Base-by-base conservation (phyloP, 2,888 invertebrate species). In the Leptinotarsa juncta region DNA sequence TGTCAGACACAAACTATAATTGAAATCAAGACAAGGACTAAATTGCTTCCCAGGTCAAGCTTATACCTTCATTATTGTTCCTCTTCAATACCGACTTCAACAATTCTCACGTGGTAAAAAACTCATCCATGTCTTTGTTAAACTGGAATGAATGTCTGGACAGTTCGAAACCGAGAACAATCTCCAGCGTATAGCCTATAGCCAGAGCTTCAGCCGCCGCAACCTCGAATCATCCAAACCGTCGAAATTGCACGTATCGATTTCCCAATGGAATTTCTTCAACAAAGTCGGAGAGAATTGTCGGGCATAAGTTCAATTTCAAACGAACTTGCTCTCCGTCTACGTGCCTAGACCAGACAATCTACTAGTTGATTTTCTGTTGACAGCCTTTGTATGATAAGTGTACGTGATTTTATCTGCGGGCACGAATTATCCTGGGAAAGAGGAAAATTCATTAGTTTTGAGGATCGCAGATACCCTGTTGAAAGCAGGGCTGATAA, bases 301-400 rank as follows among this genome's bases (percentile, higher is more conserved):
- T 60, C 65, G 69, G 67, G 73, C 71, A 65, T 62, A 32, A 57
- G 57, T 57, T 57, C 57, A 74, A 78, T 77, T 78, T 60, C 74
- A 71, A 60, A 55, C 67, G 66, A 74, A 75, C 73, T 74, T 74
- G 71, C 73, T 73, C 75, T 72, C 65, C 48, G 68, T 69, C 42
- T 69, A 79, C 77, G 75, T 79, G 79, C 74, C 70, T 75, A 70
- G 77, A 73, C 72, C 71, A 72, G 62, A 50, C 49, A 74, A 74
- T 78, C 77, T 72, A 74, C 73, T 68, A 74, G 74, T 76, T 78
- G 76, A 74, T 78, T 76, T 51, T 23, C 71, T 55, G 67, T 70
- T 26, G 62, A 69, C 68, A 50, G 42, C 71, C 62, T 55, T 72
- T 67, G 69, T 69, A 67, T 66, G 67, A 69, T 69, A 57, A 55